Base-by-base conservation (phyloP, 2,888 invertebrate genomes). In the Mystacides longicornis region DNA sequence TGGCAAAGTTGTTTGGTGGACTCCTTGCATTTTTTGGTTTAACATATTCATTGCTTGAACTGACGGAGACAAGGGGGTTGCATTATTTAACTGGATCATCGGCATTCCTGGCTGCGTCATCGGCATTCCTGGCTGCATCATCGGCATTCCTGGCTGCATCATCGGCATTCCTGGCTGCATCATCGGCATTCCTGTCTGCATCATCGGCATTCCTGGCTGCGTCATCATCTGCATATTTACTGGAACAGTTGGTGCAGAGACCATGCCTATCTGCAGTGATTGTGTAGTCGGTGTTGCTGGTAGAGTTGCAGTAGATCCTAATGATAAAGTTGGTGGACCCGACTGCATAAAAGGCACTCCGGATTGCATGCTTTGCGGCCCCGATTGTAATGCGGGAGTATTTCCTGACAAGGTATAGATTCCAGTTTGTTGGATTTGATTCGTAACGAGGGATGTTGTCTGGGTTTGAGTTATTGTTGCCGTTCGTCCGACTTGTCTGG, bases 21-120 rank as follows among this genome's bases (percentile, higher is more conserved):
- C 48, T 42, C 23, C 43, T 2, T 45, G 43, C 55, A 49, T 60
- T 49, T 47, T 63, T 55, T 33, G 60, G 58, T 21, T 21, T 7
- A 45, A 19, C 20, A 45, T 45, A n/a, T 33, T 20, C 16, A 23
- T 31, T 18, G 31, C 21, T 19, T 19, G 45, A 45, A 45, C 45
- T 20, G 45, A 20, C 3, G 45, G 45, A 20, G 45, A 45, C 21
- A 21, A 7, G 9, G 45, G 45, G 14, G 16, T 3, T 3, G 37
- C 37, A 37, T 37, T 37, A 37, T 3, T 14, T 27, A 11, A 5
- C 11, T 27, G 27, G 11, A 27, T 5, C n/a, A n/a, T n/a, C n/a
- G n/a, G n/a, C 7, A 5, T 37, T 37, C 37, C 37, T 37, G 37
- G 16, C 14, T 37, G 37, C 16, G 14, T 37, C 16, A 3, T 3